phyloP scores from a whole-genome alignment of 2,113 vertebrate species.

The Myrmecobius fasciatus region DNA sequence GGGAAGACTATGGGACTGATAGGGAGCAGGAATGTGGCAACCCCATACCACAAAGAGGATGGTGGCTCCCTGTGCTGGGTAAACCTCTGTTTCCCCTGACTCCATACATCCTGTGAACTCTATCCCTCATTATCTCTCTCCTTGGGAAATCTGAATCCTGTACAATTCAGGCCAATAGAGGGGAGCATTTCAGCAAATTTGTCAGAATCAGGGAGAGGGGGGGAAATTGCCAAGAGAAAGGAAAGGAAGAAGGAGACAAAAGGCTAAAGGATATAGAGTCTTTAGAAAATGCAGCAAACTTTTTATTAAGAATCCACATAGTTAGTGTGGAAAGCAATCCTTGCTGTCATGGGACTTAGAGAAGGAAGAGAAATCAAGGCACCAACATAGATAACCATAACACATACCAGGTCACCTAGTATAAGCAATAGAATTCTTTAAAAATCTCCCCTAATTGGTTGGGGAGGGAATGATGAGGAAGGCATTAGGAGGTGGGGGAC shows the following conservation, averaged over 20 bases:
- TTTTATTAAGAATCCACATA: neutral
- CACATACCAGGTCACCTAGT: neutral
- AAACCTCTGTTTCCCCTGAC: neutral
- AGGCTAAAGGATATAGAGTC: neutral
- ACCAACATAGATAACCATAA: neutral
- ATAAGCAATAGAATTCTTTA: neutral
- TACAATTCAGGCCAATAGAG: neutral
- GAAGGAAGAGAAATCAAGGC: neutral
- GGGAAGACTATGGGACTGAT: neutral
- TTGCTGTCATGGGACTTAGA: neutral
- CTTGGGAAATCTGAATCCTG: neutral
- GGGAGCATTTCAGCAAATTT: neutral
- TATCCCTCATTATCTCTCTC: neutral
- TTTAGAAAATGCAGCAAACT: neutral
- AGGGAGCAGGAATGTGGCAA: neutral
- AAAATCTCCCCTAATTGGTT: neutral
- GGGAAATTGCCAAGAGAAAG: neutral
- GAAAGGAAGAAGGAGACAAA: neutral
- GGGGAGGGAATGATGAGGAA: neutral
- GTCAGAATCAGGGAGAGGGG: neutral
- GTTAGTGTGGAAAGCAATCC: neutral
- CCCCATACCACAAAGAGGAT: conserved; percentile 3
- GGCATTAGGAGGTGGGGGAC: neutral
- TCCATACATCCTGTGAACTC: conserved; percentile 11
- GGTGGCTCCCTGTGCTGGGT: neutral